Evolutionary conservation across 1,140 invertebrate species (phyloP), one percentile per base, ranked within the genome.

Genomic region (Solen grandis): DNA sequence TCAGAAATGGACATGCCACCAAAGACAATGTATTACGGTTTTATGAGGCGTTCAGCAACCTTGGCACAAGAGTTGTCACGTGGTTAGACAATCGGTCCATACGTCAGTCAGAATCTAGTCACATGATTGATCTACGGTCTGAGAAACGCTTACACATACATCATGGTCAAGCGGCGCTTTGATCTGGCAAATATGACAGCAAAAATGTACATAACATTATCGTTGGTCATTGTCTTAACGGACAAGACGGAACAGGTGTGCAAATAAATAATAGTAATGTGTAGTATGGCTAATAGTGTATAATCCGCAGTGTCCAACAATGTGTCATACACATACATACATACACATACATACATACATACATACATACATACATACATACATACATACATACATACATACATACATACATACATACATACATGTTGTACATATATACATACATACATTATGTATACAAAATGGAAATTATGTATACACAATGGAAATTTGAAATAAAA

Each of bases 141-240:
- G 63, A 60, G 54, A 66, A 69, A 68, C 65, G n/a, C 31, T 36
- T 55, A n/a, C 31, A 25, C 50, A 78, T 78, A 66, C 65, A 78
- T 78, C 75, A 78, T 69, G 75, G 75, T 78, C 75, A 68, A 25
- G 41, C 54, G 54, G 54, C 13, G 33, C 75, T 78, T 78, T 78
- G 75, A 78, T 68, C 46, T 68, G 62, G 35, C 65, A 27, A 78
- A 35, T 46, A 68, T 78, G 75, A 78, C 75, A 78, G 35, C 16
- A 68, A 78, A 69, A 57, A 78, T 78, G 63, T 68, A 69, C 65
- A 78, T 78, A 57, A 66, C 65, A 78, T 78, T 66, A 78, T 68
- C 25, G 66, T 27, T 69, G 50, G 75, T 78, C 75, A 78, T 68
- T 78, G 75, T 69, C 31, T 5, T 55, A 10, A 46, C 41, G 31